These are phyloP conservation scores for Musca vetustissima DNA, from an alignment of 1,140 invertebrate genomes.

Conservation along the genomic window DNA sequence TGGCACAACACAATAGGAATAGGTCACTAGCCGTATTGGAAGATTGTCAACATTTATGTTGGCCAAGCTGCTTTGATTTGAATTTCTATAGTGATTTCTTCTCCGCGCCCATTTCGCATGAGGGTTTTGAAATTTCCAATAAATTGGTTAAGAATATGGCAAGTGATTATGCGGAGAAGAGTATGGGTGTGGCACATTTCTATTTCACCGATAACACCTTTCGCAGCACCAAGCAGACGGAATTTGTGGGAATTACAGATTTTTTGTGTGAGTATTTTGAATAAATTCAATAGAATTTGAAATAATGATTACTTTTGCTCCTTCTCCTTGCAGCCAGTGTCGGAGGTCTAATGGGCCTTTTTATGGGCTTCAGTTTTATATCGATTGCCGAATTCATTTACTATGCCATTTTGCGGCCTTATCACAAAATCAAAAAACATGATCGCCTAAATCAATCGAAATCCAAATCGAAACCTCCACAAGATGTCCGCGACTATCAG, in stretches of 20 bases:
- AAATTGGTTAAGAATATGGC: constrained; percentile 58
- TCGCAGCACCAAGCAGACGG: constrained; percentile 67
- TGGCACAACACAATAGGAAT: constrained; percentile 27
- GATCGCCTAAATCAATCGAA: neutral
- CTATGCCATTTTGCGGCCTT: constrained; percentile 64
- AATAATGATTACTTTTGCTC: too few species aligned
- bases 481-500: too few species aligned
- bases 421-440: constrained; percentile 44
- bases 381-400: constrained; percentile 74
- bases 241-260: constrained; percentile 74
- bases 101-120: constrained; percentile 49
- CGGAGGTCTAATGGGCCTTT: constrained; percentile 75
- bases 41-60: constrained; percentile 59
- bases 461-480: too few species aligned
- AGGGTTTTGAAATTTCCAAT: constrained; percentile 35
- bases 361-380: constrained; percentile 78
- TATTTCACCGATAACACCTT: constrained; percentile 72
- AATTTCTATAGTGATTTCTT: constrained; percentile 63
- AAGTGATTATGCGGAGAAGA: constrained; percentile 70
- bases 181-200: constrained; percentile 72
- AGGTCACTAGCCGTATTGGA: constrained; percentile 25
- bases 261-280: constrained; percentile 68
- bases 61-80: constrained; percentile 71
- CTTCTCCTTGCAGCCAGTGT: constrained; percentile 65
- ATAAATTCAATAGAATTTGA: neutral